Percentiles rank a stretch among this genome's conserved stretches.
These are phyloP conservation scores for Rhagoletis pomonella DNA, from an alignment of 1,140 invertebrate genomes.

Conservation along the genomic window DNA sequence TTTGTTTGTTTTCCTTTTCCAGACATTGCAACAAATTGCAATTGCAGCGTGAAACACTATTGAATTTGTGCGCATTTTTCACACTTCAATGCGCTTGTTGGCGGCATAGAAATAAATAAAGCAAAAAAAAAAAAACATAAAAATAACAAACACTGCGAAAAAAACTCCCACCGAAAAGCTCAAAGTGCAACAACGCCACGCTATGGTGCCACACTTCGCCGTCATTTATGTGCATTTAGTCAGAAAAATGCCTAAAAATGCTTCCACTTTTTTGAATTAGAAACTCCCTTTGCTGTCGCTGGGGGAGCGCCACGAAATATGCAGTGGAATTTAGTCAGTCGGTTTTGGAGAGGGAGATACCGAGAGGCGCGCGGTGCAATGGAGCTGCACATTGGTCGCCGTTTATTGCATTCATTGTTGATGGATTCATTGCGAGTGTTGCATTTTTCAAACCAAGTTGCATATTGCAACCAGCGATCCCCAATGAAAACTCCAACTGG, in stretches of 20 bases:
- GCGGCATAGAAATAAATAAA: not conserved
- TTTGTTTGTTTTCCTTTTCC: not conserved
- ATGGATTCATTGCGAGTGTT: conserved; percentile 42
- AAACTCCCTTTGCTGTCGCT: not conserved
- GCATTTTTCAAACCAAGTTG: conserved; percentile 41
- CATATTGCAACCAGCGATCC: not conserved
- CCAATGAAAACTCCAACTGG: not conserved
- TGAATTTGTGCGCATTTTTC: conserved; percentile 47
- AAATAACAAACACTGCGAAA: not conserved
- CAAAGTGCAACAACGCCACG: conserved; percentile 29
- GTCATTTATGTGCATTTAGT: conserved; percentile 42
- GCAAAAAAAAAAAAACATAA: not conserved
- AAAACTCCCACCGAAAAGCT: not conserved
- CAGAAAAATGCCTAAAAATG: conserved; percentile 32
- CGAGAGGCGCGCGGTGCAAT: not conserved
- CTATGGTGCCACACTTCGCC: conserved; percentile 22
- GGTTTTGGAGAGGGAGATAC: not conserved
- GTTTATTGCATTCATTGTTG: conserved; percentile 52
- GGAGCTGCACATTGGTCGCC: not conserved
- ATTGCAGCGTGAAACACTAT: conserved; percentile 33
- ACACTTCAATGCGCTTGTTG: conserved; percentile 19
- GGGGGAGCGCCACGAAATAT: conserved; percentile 4
- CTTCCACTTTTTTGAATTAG: not conserved
- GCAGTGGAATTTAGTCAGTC: conserved; percentile 7
- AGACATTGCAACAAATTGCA: conserved; percentile 12